Percentiles rank a stretch among this genome's conserved stretches.
Evolutionary conservation across 2,113 vertebrate genomes (phyloP).

Genomic region (Pantherophis guttatus): DNA sequence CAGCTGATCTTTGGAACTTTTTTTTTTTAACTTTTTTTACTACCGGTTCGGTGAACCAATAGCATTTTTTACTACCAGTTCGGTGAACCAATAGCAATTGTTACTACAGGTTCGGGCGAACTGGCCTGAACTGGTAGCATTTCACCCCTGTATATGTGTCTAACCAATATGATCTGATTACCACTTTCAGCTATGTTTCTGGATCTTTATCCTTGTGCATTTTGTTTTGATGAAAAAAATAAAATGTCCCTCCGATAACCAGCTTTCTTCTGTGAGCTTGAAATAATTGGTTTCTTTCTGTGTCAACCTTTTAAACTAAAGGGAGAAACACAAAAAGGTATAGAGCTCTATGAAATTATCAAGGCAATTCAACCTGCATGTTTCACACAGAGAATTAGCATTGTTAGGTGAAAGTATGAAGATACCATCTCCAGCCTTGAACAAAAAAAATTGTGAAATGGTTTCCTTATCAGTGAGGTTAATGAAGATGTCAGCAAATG

Average conservation of each 20-base stretch:
- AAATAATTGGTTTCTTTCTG: slow-evolving; percentile 63
- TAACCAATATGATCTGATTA: not conserved
- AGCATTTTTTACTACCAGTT: too few relatives aligned
- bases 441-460: slow-evolving; percentile 69
- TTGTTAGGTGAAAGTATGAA: slow-evolving; percentile 63
- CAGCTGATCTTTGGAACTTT: too few relatives aligned
- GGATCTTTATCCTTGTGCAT: slow-evolving; percentile 3
- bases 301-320: slow-evolving; percentile 56
- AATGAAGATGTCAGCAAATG: slow-evolving; percentile 77
- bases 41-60: too few relatives aligned
- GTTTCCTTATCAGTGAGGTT: slow-evolving; percentile 73
- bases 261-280: slow-evolving; percentile 21
- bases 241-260: slow-evolving; percentile 56
- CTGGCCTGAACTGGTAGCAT: too few relatives aligned
- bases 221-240: slow-evolving; percentile 50
- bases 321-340: slow-evolving; percentile 20
- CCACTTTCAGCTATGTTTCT: slow-evolving; percentile 27
- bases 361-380: slow-evolving; percentile 58
- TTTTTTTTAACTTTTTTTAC: too few relatives aligned
- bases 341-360: slow-evolving; percentile 49
- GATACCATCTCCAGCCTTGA: slow-evolving; percentile 67
- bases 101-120: too few relatives aligned
- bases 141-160: too few relatives aligned
- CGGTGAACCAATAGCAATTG: too few relatives aligned
- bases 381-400: slow-evolving; percentile 63